Percentiles rank a stretch among this genome's conserved stretches.
Conservation (phyloP, 2,888 invertebrate genomes). For the Deilephila elpenor region DNA sequence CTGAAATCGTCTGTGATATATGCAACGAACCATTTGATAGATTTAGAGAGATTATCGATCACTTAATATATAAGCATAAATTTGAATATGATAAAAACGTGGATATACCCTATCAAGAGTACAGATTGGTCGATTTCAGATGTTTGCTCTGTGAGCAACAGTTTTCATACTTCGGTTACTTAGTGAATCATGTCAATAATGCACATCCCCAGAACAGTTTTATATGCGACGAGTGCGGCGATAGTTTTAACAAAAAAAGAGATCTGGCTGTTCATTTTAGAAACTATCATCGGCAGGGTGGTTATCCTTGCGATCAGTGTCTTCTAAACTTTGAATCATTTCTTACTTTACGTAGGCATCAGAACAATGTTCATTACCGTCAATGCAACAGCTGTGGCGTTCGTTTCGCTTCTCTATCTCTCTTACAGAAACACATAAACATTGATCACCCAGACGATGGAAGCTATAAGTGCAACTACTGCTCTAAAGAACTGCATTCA, state of each 20-base stretch:
- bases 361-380: slow-evolving; percentile 61
- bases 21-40: slow-evolving; percentile 63
- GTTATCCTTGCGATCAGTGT: slow-evolving; percentile 68
- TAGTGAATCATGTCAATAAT: slow-evolving; percentile 66
- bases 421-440: slow-evolving; percentile 62
- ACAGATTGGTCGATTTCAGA: slow-evolving; percentile 60
- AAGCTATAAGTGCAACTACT: slow-evolving; percentile 64
- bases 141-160: slow-evolving; percentile 65
- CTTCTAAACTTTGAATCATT: slow-evolving; percentile 55
- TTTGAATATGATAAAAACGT: slow-evolving; percentile 65
- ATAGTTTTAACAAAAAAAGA: slow-evolving; percentile 64
- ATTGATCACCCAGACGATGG: slow-evolving; percentile 62
- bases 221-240: slow-evolving; percentile 69
- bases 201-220: slow-evolving; percentile 64
- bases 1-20: slow-evolving; percentile 67
- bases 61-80: slow-evolving; percentile 66
- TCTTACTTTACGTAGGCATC: slow-evolving; percentile 54
- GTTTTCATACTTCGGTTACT: slow-evolving; percentile 63
- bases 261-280: slow-evolving; percentile 65
- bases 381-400: slow-evolving; percentile 64
- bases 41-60: slow-evolving; percentile 64
- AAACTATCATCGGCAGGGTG: slow-evolving; percentile 60
- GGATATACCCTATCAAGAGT: slow-evolving; percentile 64
- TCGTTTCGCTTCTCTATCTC: slow-evolving; percentile 56
- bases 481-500: slow-evolving; percentile 65